phyloP scores from a whole-genome alignment of 2,797 vertebrate species.

The Sus cebifrons region DNA sequence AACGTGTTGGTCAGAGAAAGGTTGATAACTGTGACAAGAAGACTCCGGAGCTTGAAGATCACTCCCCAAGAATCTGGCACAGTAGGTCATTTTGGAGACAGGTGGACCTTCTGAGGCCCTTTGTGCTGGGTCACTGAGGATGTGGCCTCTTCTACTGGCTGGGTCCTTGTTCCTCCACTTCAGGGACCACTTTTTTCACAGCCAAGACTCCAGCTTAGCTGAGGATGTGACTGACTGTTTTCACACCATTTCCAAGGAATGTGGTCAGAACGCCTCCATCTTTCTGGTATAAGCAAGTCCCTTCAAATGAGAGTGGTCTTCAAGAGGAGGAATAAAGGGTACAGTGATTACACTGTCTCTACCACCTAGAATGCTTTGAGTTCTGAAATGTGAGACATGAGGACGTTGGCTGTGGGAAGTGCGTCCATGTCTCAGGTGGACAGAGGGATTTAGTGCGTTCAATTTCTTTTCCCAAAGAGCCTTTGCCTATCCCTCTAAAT shows the following conservation, averaged over 20 bases:
- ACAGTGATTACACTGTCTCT: not conserved
- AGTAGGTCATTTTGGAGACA: not conserved
- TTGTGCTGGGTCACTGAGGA: not conserved
- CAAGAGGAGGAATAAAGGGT: not conserved
- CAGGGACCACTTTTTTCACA: not conserved
- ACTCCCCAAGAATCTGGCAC: not conserved
- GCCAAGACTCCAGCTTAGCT: not conserved
- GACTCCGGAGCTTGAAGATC: not conserved
- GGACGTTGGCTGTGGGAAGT: not conserved
- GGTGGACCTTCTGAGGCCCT: not conserved
- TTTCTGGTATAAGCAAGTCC: not conserved
- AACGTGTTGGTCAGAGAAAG: not conserved
- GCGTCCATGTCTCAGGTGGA: not conserved
- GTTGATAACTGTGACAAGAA: not conserved
- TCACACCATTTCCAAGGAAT: not conserved
- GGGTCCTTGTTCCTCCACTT: not conserved
- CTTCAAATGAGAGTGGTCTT: not conserved
- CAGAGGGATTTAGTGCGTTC: not conserved
- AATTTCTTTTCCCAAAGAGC: not conserved
- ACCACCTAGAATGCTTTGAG: not conserved
- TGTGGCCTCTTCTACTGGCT: too few relatives aligned
- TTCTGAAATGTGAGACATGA: rapidly evolving
- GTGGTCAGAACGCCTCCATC: not conserved
- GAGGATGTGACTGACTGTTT: not conserved
- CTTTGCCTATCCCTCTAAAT: not conserved